Evolutionary conservation across 2,888 invertebrate genomes (phyloP).

Genomic region (Drosophila borborema): DNA sequence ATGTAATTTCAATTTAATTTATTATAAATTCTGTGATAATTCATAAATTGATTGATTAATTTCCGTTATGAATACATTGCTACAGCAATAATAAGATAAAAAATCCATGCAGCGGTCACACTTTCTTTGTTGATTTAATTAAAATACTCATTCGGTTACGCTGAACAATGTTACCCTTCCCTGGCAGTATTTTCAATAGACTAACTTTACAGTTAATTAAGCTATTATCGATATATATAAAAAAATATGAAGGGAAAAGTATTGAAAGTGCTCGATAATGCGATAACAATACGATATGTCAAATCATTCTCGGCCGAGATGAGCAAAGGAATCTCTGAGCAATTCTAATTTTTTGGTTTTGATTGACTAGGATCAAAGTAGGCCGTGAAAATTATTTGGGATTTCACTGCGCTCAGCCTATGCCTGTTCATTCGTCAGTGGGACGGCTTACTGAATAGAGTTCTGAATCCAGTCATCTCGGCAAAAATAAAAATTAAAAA

Average conservation of each 20-base stretch:
- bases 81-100: too few species aligned
- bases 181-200: background rate
- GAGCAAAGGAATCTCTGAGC: background rate
- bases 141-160: background rate
- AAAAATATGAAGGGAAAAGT: background rate
- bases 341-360: background rate
- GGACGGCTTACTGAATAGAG: slow-evolving; percentile 51
- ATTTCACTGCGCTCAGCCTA: background rate
- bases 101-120: background rate
- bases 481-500: background rate
- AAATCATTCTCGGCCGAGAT: background rate
- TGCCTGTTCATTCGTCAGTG: slow-evolving; percentile 46
- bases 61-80: background rate
- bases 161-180: background rate
- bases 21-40: background rate
- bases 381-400: slow-evolving; percentile 29
- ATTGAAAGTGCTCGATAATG: background rate
- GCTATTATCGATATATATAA: slow-evolving; percentile 7
- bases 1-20: background rate
- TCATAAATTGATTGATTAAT: background rate
- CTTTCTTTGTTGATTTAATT: background rate
- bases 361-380: slow-evolving; percentile 17
- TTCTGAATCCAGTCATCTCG: slow-evolving; percentile 31
- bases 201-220: too few species aligned
- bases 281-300: slow-evolving; percentile 4